phyloP scores from a whole-genome alignment of 2,888 invertebrate genomes.

The Lysandra coridon region DNA sequence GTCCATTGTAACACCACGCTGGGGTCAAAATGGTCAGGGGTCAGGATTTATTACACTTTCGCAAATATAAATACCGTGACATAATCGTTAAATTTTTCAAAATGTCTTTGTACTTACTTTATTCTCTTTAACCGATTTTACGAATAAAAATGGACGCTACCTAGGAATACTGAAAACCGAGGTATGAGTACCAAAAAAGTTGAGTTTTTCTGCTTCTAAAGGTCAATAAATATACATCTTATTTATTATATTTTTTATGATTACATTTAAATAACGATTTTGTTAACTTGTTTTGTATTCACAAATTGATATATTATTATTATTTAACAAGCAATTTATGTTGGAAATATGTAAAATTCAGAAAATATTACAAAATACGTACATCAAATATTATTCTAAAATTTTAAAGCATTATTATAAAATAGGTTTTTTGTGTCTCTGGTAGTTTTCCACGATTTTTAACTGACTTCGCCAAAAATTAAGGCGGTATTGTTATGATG shows the following conservation, averaged over 20 bases:
- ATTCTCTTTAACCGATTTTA: no score
- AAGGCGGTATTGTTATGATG: not conserved
- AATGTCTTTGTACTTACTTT: constrained; percentile 5
- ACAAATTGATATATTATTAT: not conserved
- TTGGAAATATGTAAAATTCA: not conserved
- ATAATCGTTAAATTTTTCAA: constrained; percentile 54
- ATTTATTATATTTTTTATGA: not conserved
- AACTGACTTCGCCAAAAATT: not conserved
- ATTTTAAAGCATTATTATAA: not conserved
- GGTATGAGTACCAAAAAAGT: not conserved
- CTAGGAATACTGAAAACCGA: no score
- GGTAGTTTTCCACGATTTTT: constrained; percentile 12
- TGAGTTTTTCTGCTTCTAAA: not conserved
- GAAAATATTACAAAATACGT: not conserved
- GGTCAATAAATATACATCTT: not conserved
- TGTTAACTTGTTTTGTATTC: not conserved
- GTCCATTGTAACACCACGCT: constrained; percentile 53
- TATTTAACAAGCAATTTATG: not conserved
- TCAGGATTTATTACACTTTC: constrained; percentile 68
- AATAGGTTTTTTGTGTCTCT: not conserved
- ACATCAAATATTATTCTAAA: not conserved
- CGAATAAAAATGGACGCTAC: no score
- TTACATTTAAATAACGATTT: not conserved
- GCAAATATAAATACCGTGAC: constrained; percentile 61
- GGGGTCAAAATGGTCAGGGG: constrained; percentile 77